phyloP scores from a whole-genome alignment of 2,113 vertebrate genomes.

The Empidonax traillii region DNA sequence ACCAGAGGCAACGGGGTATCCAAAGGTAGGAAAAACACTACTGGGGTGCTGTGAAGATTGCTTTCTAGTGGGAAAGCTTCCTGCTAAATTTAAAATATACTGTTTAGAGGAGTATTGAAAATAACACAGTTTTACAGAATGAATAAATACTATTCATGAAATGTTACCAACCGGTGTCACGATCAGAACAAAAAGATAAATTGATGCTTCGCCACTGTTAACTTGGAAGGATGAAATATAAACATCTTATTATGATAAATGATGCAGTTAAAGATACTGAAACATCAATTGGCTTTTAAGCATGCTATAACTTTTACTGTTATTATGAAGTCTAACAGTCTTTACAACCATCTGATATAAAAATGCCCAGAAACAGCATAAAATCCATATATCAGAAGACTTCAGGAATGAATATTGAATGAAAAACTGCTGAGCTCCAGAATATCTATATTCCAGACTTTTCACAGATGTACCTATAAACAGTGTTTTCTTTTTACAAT shows the following conservation, averaged over 20 bases:
- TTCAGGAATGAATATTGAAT: constrained; percentile 43
- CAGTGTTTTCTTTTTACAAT: background rate
- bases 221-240: constrained; percentile 53
- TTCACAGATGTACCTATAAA: constrained; percentile 32
- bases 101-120: background rate
- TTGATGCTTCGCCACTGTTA: constrained; percentile 29
- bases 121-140: constrained; percentile 2
- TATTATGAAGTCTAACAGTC: constrained; percentile 53
- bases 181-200: constrained; percentile 41
- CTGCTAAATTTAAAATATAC: background rate
- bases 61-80: background rate
- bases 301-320: constrained; percentile 40
- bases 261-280: constrained; percentile 26
- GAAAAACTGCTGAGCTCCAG: constrained; percentile 46
- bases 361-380: constrained; percentile 26
- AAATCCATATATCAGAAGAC: constrained; percentile 36
- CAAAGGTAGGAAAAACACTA: background rate
- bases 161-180: background rate
- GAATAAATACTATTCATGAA: constrained; percentile 44
- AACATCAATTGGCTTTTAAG: constrained; percentile 33
- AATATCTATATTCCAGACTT: constrained; percentile 8
- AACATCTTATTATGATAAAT: constrained; percentile 46
- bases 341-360: constrained; percentile 47
- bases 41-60: background rate
- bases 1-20: background rate